Percentiles rank a stretch among this genome's conserved stretches.
Evolutionary conservation across 2,113 vertebrate genomes (phyloP).

Genomic region (Oreochromis niloticus): DNA sequence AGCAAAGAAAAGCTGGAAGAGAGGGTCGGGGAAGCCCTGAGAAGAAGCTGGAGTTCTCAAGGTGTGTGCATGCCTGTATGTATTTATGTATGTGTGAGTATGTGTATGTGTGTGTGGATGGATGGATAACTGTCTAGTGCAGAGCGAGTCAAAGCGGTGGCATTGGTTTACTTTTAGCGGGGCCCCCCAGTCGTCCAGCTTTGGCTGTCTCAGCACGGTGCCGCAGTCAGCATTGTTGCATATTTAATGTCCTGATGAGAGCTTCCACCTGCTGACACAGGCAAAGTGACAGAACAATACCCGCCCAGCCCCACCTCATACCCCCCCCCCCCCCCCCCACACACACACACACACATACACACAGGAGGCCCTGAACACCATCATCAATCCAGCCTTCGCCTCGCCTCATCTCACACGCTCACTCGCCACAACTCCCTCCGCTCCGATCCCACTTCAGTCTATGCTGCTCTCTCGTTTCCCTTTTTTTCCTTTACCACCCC

Average conservation of each 20-base stretch:
- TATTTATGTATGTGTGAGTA: not conserved
- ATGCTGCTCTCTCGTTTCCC: constrained; percentile 6
- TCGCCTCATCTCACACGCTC: constrained; percentile 35
- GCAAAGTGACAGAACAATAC: constrained; percentile 98
- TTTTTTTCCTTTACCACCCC: not conserved
- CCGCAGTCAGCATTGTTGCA: constrained; percentile 98
- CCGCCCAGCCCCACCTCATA: constrained; percentile 57
- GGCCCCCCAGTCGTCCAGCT: constrained; percentile 67
- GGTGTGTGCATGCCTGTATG: not conserved
- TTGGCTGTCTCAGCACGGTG: constrained; percentile 83
- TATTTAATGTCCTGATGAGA: constrained; percentile 99
- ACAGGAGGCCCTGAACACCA: constrained; percentile 71
- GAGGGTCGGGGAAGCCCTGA: not conserved
- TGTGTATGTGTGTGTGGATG: not conserved
- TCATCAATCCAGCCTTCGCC: constrained; percentile 75
- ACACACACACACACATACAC: not conserved
- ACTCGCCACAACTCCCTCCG: constrained; percentile 37
- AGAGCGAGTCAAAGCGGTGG: not conserved
- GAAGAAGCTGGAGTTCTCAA: not conserved
- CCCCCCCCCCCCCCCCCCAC: constrained; percentile 2
- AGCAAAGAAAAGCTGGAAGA: not conserved
- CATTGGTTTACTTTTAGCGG: constrained; percentile 36
- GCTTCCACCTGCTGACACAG: constrained; percentile 99
- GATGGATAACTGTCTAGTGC: not conserved
- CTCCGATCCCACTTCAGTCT: constrained; percentile 33